Conservation (phyloP, 2,797 vertebrate species). For the Acestrorhynchus altus region DNA sequence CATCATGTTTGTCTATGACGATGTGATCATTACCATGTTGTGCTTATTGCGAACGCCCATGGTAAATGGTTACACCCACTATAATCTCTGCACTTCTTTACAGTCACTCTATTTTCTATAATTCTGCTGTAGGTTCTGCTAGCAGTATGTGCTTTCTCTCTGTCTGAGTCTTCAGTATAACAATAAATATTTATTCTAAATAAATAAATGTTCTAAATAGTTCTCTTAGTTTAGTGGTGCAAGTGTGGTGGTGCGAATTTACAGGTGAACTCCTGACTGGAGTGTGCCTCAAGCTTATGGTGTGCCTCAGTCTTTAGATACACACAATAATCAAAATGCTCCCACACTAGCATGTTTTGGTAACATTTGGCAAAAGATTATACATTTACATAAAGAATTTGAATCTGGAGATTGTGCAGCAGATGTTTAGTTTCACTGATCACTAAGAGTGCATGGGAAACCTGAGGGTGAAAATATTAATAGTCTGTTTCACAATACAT, state of each 20-base stretch:
- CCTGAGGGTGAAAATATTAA: too few species aligned
- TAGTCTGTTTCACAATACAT: too few species aligned
- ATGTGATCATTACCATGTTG: slow-evolving; percentile 22
- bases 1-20: slow-evolving; percentile 32
- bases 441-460: too few species aligned
- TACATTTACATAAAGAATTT: too few species aligned
- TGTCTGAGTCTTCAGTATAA: not conserved
- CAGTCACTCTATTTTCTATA: not conserved
- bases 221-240: not conserved
- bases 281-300: not conserved
- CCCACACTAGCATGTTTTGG: too few species aligned
- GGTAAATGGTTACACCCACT: slow-evolving; percentile 30
- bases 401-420: too few species aligned
- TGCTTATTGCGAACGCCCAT: slow-evolving; percentile 23
- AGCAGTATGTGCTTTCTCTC: slow-evolving; percentile 19
- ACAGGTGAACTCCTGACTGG: not conserved
- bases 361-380: too few species aligned
- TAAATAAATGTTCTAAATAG: too few species aligned
- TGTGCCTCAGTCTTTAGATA: not conserved
- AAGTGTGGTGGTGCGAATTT: not conserved
- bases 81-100: slow-evolving; percentile 17
- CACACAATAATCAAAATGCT: too few species aligned
- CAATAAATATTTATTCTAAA: too few species aligned
- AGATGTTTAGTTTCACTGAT: too few species aligned
- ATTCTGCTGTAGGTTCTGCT: not conserved